These are phyloP conservation scores for Archilochus colubris DNA, from an alignment of 2,113 vertebrate species.

Conservation along the genomic window DNA sequence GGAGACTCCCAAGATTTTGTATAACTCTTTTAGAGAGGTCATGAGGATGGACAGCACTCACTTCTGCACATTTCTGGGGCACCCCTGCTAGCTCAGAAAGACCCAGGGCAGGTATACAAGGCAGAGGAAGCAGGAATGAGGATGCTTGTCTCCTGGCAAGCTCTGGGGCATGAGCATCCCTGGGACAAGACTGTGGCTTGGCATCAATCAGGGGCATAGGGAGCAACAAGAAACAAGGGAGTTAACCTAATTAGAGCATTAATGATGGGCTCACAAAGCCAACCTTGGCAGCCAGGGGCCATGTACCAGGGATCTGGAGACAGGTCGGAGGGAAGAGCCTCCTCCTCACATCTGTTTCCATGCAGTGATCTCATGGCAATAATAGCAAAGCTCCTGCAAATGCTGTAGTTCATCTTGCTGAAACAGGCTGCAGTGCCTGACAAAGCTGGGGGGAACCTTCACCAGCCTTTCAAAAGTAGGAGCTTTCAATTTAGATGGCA, in stretches of 20 bases:
- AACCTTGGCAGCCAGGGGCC: neutral
- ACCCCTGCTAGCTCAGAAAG: neutral
- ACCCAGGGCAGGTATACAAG: neutral
- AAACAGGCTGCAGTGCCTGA: neutral
- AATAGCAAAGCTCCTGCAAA: neutral
- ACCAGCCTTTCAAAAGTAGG: neutral
- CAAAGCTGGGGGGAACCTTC: neutral
- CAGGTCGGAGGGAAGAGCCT: neutral
- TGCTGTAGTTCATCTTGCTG: neutral
- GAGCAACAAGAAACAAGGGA: accelerated
- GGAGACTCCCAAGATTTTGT: neutral
- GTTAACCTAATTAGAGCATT: neutral
- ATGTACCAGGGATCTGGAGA: accelerated
- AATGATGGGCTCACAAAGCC: neutral
- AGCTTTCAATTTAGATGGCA: neutral
- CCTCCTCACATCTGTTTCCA: neutral
- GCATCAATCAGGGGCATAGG: accelerated
- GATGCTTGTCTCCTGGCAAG: accelerated
- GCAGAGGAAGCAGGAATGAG: neutral
- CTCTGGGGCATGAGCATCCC: neutral
- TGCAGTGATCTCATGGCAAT: neutral
- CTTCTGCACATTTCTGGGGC: neutral
- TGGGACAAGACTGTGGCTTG: neutral
- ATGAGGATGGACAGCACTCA: neutral
- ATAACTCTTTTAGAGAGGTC: neutral